Evolutionary conservation across 1,140 invertebrate species (phyloP), one percentile per base, ranked within the genome.

Genomic region (Plutomurus gul): DNA sequence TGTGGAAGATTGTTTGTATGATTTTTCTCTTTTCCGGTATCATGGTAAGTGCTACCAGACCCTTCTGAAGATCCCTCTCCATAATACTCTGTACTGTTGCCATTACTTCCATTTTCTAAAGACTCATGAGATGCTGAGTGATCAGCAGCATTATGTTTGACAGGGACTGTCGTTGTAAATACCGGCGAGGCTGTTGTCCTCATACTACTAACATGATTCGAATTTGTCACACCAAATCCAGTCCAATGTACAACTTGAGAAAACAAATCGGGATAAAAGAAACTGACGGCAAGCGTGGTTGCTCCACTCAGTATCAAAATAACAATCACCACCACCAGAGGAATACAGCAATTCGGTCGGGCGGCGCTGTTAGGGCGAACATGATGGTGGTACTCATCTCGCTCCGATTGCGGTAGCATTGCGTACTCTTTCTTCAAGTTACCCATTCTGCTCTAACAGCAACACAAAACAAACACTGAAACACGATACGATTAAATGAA

Each of bases 301-400:
- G 47, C 78, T 11, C 60, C 74, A 39, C 40, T 27, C 11, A 80
- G n/a, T 18, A 80, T 51, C 16, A 76, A 13, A 13, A 80, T 25
- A 33, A 80, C 71, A 3, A 47, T 43, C 27, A 80, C 11, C 11
- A 46, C 25, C 8, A 72, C 20, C 18, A 76, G 22, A 6, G 39
- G n/a, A 56, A 75, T 47, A 8, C 47, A 36, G n/a, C 75, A 80
- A 47, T 65, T 72, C 20, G 27, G 40, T 16, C 65, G 40, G 20
- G 75, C 46, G 5, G 36, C 43, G 8, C 10, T 10, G 40, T 4
- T 37, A 13, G 72, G 16, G 0, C 49, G 43, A 16, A 78, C 71
- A 30, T 78, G 77, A 5, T 78, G 77, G 36, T 78, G 77, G 72
- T 56, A 78, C 7, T 78, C 70, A 36, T 78, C 77, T 4, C 40